phyloP scores from a whole-genome alignment of 2,888 invertebrate species.

The Zhuqinia jingwanae region DNA sequence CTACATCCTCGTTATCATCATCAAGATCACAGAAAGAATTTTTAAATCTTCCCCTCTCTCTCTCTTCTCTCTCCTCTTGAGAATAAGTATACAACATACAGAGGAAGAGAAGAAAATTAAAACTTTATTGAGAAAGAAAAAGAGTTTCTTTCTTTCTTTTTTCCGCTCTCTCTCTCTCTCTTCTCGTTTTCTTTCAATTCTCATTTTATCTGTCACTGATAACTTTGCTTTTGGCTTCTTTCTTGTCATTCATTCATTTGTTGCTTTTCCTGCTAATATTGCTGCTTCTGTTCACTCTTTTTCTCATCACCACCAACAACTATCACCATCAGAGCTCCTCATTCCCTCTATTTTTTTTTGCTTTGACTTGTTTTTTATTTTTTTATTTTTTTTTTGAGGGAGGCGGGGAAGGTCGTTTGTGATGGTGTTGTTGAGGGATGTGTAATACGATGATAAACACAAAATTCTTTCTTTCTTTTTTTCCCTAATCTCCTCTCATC shows the following conservation, averaged over 20 bases:
- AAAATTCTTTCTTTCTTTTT: slow-evolving; percentile 20
- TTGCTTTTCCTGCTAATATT: slow-evolving; percentile 5
- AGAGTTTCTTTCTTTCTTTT: neutral
- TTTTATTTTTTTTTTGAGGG: neutral
- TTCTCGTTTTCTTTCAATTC: slow-evolving; percentile 49
- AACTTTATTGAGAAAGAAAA: slow-evolving; percentile 17
- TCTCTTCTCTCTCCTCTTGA: neutral
- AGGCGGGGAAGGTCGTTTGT: slow-evolving; percentile 39
- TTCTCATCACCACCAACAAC: neutral
- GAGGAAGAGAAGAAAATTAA: too few relatives aligned
- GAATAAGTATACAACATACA: neutral
- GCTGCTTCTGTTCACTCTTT: neutral
- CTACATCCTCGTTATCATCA: neutral
- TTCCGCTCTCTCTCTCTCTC: slow-evolving; percentile 2
- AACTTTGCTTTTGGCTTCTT: slow-evolving; percentile 58
- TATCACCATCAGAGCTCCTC: neutral
- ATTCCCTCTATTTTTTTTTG: neutral
- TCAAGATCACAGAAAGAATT: neutral
- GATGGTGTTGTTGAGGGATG: slow-evolving; percentile 23
- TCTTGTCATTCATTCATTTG: slow-evolving; percentile 55
- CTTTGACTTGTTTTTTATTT: neutral
- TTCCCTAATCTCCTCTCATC: slow-evolving; percentile 39
- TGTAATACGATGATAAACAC: slow-evolving; percentile 34
- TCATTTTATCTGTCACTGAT: slow-evolving; percentile 70
- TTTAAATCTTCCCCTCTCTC: neutral